Conservation (phyloP, 2,797 vertebrate species). For the Fringilla coelebs region DNA sequence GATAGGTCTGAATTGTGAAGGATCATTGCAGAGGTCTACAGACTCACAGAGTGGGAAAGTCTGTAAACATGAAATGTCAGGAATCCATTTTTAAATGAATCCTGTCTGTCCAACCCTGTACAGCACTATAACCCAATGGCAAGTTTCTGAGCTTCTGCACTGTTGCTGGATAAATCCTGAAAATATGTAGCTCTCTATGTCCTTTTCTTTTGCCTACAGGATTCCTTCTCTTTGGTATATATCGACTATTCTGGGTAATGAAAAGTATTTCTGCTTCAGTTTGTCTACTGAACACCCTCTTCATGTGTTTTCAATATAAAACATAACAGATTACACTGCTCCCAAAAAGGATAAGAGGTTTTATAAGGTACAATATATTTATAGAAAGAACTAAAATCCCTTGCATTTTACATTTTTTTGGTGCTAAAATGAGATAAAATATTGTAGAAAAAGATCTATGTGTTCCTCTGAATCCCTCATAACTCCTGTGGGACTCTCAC, state of each 20-base stretch:
- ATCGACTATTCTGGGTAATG: background rate
- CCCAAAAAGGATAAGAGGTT: slow-evolving; percentile 53
- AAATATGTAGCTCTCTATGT: background rate
- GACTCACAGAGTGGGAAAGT: background rate
- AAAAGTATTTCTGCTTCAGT: slow-evolving; percentile 40
- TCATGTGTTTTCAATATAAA: slow-evolving; percentile 62
- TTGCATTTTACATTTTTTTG: background rate
- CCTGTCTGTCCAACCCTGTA: background rate
- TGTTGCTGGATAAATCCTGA: background rate
- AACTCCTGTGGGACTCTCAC: slow-evolving; percentile 39
- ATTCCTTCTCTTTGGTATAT: background rate
- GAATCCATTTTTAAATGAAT: background rate
- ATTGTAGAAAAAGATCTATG: slow-evolving; percentile 36
- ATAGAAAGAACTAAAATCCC: slow-evolving; percentile 54
- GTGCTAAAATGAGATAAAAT: slow-evolving; percentile 12
- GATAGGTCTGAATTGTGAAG: background rate
- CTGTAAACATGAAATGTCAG: background rate
- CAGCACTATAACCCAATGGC: accelerated
- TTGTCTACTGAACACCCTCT: background rate
- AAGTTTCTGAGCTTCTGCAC: background rate
- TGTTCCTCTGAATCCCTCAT: slow-evolving; percentile 46
- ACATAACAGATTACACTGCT: slow-evolving; percentile 10
- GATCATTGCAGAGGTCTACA: background rate
- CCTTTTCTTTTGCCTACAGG: background rate
- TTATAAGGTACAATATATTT: slow-evolving; percentile 57